Evolutionary conservation across 1,140 invertebrate species (phyloP).

Genomic region (Anastatus disparis): DNA sequence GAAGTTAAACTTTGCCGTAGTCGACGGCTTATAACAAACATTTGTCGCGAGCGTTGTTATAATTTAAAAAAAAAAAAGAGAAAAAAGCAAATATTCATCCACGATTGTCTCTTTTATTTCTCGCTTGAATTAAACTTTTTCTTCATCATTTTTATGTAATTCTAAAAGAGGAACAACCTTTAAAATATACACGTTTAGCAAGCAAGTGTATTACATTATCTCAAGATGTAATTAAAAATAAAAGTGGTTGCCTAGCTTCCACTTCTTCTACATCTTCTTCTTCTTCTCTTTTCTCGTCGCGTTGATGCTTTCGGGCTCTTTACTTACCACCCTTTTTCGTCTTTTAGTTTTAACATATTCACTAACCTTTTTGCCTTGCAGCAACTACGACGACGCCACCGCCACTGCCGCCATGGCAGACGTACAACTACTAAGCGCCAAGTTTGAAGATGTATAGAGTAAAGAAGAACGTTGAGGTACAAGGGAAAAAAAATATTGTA

Average conservation of each 20-base stretch:
- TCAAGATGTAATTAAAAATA: slow-evolving; percentile 57
- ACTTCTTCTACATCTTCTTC: slow-evolving; percentile 8
- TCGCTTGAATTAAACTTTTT: too few species aligned
- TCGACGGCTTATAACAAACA: too few species aligned
- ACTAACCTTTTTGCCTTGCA: not conserved
- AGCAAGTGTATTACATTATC: slow-evolving; percentile 53
- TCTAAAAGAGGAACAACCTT: slow-evolving; percentile 2
- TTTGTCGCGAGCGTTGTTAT: too few species aligned
- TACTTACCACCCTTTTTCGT: slow-evolving; percentile 27
- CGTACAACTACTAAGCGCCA: too few species aligned
- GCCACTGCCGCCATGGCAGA: not conserved
- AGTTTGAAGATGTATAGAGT: too few species aligned
- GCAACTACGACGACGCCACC: not conserved
- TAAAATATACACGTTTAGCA: slow-evolving; percentile 37
- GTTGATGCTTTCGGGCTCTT: slow-evolving; percentile 15
- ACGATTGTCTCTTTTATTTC: too few species aligned
- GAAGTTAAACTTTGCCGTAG: too few species aligned
- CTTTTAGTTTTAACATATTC: slow-evolving; percentile 36
- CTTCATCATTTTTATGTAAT: slow-evolving; percentile 28
- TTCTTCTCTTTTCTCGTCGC: not conserved
- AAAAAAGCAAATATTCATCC: too few species aligned
- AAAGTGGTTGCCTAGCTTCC: slow-evolving; percentile 43
- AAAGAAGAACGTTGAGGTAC: not conserved
- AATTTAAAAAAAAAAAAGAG: too few species aligned
- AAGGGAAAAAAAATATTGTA: too few species aligned